A percentile compares a stretch with the other conserved stretches of the same genome.
These are phyloP conservation scores for Mus musculus DNA, from an alignment of 2,113 vertebrate species.

Conservation along the genomic window GRCm39 chr11:116189001-116189500, in stretches of 20 bases:
- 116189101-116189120: neutral
- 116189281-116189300: neutral
- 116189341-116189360: rapidly evolving
- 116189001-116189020: neutral
- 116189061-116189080: neutral
- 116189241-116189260: neutral
- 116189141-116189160: slow-evolving; percentile 9
- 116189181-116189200: slow-evolving; percentile 65
- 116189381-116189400: rapidly evolving
- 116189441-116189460: neutral
- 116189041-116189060: neutral
- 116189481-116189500: neutral
- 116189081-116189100: neutral
- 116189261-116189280: neutral
- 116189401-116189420: neutral
- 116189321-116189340: neutral
- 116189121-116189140: neutral
- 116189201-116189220: neutral
- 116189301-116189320: neutral
- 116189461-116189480: neutral
- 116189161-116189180: slow-evolving; percentile 47
- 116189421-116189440: neutral
- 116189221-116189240: neutral
- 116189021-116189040: neutral
- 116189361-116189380: neutral